phyloP scores from a whole-genome alignment of 2,113 vertebrate species.

The Theristicus caerulescens region DNA sequence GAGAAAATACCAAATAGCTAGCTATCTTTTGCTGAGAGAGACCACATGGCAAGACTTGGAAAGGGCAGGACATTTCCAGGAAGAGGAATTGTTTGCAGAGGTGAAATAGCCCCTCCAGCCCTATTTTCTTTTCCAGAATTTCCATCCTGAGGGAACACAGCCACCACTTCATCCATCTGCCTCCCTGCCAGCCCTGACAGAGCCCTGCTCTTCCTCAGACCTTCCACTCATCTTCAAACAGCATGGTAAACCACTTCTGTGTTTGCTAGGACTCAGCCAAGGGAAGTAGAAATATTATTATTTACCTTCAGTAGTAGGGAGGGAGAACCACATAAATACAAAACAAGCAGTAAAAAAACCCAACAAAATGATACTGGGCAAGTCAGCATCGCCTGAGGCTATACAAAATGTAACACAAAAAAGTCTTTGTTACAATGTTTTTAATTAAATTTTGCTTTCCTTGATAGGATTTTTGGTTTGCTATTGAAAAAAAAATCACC shows the following conservation, averaged over 20 bases:
- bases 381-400: neutral
- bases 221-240: conserved; percentile 74
- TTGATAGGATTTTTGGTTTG: neutral
- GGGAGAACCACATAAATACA: neutral
- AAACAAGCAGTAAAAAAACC: neutral
- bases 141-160: conserved; percentile 39
- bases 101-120: neutral
- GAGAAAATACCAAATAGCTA: neutral
- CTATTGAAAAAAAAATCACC: neutral
- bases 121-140: conserved; percentile 29
- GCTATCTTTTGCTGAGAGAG: neutral
- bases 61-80: neutral
- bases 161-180: conserved; percentile 66
- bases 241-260: conserved; percentile 72
- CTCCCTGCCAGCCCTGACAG: conserved; percentile 56
- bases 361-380: neutral
- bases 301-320: neutral
- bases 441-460: neutral
- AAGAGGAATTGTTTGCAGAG: neutral
- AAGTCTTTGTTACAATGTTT: neutral
- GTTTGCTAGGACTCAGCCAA: conserved; percentile 58
- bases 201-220: conserved; percentile 18
- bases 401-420: neutral
- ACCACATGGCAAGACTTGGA: neutral
- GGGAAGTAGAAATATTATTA: neutral